These are phyloP conservation scores for Chiroxiphia lanceolata DNA, from an alignment of 2,797 vertebrate species.

Conservation along the genomic window DNA sequence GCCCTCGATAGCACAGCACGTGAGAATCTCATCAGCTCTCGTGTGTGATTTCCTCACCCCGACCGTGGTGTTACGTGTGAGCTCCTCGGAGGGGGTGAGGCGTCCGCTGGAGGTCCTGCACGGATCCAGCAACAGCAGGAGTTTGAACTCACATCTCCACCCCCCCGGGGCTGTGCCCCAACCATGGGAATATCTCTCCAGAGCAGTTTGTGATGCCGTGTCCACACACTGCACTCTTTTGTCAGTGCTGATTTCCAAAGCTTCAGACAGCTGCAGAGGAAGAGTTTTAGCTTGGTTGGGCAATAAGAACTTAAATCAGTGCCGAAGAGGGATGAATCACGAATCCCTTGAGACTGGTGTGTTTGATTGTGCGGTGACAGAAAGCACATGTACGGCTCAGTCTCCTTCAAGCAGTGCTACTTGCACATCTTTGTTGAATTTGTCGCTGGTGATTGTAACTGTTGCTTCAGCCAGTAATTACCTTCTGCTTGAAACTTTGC, in stretches of 20 bases:
- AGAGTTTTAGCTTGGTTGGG: background rate
- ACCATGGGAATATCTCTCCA: background rate
- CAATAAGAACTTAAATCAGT: background rate
- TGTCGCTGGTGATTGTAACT: background rate
- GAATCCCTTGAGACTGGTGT: background rate
- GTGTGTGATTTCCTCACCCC: accelerated
- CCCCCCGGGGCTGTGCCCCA: background rate
- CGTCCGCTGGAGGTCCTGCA: background rate
- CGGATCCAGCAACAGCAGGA: background rate
- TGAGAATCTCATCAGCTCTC: background rate
- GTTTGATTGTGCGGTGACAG: background rate
- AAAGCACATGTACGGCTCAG: background rate
- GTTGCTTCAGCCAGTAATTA: background rate
- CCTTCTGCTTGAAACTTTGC: slow-evolving; percentile 60
- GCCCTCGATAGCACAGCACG: background rate
- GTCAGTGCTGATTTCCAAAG: background rate
- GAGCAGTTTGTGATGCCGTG: background rate
- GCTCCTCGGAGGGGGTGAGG: accelerated
- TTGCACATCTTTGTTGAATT: background rate
- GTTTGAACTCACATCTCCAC: background rate
- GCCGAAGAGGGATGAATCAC: background rate
- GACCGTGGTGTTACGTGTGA: accelerated
- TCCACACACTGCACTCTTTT: background rate
- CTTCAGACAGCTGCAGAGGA: background rate
- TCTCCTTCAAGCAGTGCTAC: background rate